Percentiles rank a stretch among this genome's conserved stretches.
Evolutionary conservation across 2,888 invertebrate species (phyloP).

Genomic region (Neria commutata): DNA sequence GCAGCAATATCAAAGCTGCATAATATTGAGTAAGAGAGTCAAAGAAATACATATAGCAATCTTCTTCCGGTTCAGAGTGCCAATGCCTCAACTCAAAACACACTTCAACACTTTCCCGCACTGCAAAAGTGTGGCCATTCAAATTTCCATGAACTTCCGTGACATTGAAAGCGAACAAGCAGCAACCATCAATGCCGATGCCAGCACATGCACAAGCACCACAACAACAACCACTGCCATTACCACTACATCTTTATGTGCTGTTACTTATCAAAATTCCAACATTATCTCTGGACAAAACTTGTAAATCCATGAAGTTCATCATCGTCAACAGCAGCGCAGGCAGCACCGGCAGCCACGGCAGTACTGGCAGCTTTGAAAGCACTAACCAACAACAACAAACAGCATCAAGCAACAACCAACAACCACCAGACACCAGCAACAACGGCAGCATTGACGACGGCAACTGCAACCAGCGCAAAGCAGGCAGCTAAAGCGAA

Average conservation of each 20-base stretch:
- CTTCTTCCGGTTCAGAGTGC: no score
- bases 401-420: no score
- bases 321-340: background rate
- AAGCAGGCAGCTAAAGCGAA: background rate
- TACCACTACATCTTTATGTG: no score
- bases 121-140: no score
- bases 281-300: background rate
- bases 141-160: background rate
- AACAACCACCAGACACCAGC: no score
- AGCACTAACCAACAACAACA: no score
- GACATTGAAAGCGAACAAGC: background rate
- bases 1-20: no score
- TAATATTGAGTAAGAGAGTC: no score
- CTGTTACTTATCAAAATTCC: background rate
- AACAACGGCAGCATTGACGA: background rate
- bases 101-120: no score
- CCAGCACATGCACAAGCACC: background rate
- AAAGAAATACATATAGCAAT: no score
- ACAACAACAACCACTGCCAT: background rate
- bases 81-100: no score
- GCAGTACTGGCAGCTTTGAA: background rate
- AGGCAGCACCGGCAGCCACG: background rate
- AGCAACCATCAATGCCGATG: background rate
- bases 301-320: background rate
- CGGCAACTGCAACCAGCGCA: background rate